phyloP scores from a whole-genome alignment of 1,140 invertebrate species.

The Drosophila kikkawai region DNA sequence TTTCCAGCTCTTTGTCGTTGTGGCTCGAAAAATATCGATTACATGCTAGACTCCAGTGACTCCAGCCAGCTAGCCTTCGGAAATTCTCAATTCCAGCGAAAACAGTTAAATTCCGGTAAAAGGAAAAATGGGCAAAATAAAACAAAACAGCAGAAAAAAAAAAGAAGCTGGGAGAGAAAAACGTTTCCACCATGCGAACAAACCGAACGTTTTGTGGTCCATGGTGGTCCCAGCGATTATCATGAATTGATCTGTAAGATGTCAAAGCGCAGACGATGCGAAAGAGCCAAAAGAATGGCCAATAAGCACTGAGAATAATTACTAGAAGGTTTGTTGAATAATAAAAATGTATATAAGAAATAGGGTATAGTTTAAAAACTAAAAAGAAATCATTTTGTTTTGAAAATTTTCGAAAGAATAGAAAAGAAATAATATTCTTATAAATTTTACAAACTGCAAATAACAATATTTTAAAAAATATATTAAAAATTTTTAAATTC shows the following conservation, averaged over 20 bases:
- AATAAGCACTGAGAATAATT: conserved; percentile 26
- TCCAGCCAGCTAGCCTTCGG: conserved; percentile 41
- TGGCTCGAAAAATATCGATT: conserved; percentile 83
- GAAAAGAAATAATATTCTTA: too few relatives aligned
- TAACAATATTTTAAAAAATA: too few relatives aligned
- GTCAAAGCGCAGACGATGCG: conserved; percentile 78
- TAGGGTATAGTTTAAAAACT: too few relatives aligned
- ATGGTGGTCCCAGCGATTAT: conserved; percentile 83
- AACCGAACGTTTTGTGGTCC: conserved; percentile 65
- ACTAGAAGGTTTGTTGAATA: not conserved
- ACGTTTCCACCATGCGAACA: conserved; percentile 74
- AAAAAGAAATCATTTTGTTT: too few relatives aligned
- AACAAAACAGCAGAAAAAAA: conserved; percentile 21
- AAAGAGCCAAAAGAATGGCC: conserved; percentile 63
- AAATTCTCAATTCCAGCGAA: conserved; percentile 82
- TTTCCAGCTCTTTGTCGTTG: conserved; percentile 61
- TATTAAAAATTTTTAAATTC: too few relatives aligned
- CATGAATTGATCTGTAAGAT: conserved; percentile 85
- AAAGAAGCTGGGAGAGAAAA: conserved; percentile 55
- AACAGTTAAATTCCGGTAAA: conserved; percentile 84
- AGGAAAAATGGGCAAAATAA: conserved; percentile 47
- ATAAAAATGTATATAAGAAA: not conserved
- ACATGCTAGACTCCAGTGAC: conserved; percentile 71
- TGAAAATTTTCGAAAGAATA: not conserved
- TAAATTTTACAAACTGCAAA: too few relatives aligned